phyloP scores from a whole-genome alignment of 2,888 invertebrate species.

The Drosophila suboccidentalis region DNA sequence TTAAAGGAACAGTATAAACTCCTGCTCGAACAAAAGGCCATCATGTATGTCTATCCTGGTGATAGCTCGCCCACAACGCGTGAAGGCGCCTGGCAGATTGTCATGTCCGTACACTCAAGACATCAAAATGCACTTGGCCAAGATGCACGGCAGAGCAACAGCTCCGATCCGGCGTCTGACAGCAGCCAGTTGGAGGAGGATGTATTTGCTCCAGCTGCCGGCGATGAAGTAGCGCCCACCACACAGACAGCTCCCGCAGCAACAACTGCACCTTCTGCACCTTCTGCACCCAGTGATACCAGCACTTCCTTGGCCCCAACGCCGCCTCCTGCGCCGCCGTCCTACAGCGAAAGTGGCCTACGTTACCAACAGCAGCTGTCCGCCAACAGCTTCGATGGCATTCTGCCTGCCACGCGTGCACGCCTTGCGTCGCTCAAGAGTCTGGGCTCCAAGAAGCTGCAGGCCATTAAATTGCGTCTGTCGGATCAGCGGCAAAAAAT shows the following conservation, averaged over 20 bases:
- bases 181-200: conserved; percentile 83
- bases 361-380: conserved; percentile 75
- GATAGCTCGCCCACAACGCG: conserved; percentile 83
- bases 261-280: not conserved
- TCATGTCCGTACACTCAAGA: conserved; percentile 82
- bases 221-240: conserved; percentile 64
- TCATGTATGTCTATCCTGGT: conserved; percentile 90
- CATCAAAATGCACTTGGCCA: conserved; percentile 37
- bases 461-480: conserved; percentile 88
- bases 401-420: conserved; percentile 86
- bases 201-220: conserved; percentile 68
- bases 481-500: conserved; percentile 85
- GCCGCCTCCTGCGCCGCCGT: conserved; percentile 68
- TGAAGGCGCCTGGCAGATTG: conserved; percentile 85
- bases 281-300: conserved; percentile 19
- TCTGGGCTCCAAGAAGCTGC: conserved; percentile 89
- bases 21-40: conserved; percentile 91
- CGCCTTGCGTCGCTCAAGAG: conserved; percentile 89
- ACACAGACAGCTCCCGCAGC: conserved; percentile 37
- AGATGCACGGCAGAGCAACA: conserved; percentile 75
- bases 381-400: conserved; percentile 65
- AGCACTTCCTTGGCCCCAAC: conserved; percentile 16
- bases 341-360: conserved; percentile 67
- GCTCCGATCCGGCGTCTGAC: conserved; percentile 83
- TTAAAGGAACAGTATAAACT: conserved; percentile 93